These are phyloP conservation scores for Pseudoatta argentina DNA, from an alignment of 1,140 invertebrate species.

Conservation along the genomic window DNA sequence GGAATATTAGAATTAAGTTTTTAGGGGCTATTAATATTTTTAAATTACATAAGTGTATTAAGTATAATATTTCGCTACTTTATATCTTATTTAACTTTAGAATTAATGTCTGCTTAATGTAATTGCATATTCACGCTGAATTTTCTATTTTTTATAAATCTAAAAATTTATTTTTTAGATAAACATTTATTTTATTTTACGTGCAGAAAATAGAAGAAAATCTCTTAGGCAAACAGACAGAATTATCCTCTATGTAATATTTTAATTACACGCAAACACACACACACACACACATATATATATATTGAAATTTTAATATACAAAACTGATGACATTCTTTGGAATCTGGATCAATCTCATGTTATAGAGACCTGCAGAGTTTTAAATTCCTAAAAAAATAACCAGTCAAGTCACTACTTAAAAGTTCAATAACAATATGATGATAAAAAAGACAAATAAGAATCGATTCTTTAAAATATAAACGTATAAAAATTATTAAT, in stretches of 20 bases:
- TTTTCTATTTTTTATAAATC: background rate
- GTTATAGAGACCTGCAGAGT: background rate
- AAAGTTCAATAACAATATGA: too few relatives aligned
- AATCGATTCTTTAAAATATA: too few relatives aligned
- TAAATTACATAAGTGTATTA: background rate
- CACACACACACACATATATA: background rate
- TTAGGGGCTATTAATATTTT: background rate
- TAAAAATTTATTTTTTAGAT: background rate
- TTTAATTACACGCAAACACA: background rate
- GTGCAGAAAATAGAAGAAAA: background rate
- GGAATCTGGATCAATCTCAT: background rate
- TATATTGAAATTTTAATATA: slow-evolving; percentile 3
- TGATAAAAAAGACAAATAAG: too few relatives aligned
- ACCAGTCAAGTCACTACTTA: too few relatives aligned
- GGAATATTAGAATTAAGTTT: background rate
- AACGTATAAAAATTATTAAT: too few relatives aligned
- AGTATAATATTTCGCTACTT: background rate
- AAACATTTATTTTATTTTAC: background rate
- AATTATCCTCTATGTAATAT: background rate
- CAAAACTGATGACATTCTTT: background rate
- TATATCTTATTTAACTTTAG: background rate
- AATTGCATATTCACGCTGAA: background rate
- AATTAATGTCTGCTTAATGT: background rate
- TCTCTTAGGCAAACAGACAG: background rate
- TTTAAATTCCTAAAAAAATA: background rate